Evolutionary conservation across 2,888 invertebrate genomes (phyloP).

Genomic region (Myathropa florea): DNA sequence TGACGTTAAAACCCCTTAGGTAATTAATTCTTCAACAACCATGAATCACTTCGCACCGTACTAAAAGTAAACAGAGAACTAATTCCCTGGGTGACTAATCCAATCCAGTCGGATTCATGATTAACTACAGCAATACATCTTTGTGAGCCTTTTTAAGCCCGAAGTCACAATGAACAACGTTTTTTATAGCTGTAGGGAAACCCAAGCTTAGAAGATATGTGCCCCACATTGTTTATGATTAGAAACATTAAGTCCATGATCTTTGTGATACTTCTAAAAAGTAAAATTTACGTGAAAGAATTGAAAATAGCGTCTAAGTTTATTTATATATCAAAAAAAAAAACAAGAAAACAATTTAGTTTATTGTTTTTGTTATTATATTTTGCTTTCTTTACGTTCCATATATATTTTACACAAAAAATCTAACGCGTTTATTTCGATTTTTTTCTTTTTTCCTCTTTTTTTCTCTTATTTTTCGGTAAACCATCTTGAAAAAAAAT

Average conservation of each 20-base stretch:
- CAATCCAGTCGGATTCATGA: no score
- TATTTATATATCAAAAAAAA: slow-evolving; percentile 26
- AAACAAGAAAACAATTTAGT: slow-evolving; percentile 28
- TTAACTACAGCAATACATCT: no score
- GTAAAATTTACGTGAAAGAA: background rate
- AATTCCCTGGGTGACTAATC: no score
- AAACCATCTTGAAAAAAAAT: slow-evolving; percentile 71
- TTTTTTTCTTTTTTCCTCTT: slow-evolving; percentile 78
- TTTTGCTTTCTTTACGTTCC: slow-evolving; percentile 60
- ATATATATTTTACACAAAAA: slow-evolving; percentile 75
- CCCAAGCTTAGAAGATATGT: slow-evolving; percentile 12
- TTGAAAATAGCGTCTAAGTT: slow-evolving; percentile 46
- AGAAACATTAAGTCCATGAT: background rate
- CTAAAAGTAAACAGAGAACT: no score
- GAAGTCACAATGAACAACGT: background rate
- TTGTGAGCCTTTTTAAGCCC: background rate
- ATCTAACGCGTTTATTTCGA: slow-evolving; percentile 81
- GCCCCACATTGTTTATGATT: slow-evolving; percentile 1
- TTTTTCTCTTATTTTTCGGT: slow-evolving; percentile 79
- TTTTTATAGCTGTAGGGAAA: no score
- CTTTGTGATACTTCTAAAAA: slow-evolving; percentile 15
- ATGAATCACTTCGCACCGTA: no score
- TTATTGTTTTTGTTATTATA: slow-evolving; percentile 60
- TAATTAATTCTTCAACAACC: no score
- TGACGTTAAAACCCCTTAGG: no score